Evolutionary conservation across 2,113 vertebrate genomes (phyloP), one percentile per base, ranked within the genome.

Genomic region (Coregonus clupeaformis): DNA sequence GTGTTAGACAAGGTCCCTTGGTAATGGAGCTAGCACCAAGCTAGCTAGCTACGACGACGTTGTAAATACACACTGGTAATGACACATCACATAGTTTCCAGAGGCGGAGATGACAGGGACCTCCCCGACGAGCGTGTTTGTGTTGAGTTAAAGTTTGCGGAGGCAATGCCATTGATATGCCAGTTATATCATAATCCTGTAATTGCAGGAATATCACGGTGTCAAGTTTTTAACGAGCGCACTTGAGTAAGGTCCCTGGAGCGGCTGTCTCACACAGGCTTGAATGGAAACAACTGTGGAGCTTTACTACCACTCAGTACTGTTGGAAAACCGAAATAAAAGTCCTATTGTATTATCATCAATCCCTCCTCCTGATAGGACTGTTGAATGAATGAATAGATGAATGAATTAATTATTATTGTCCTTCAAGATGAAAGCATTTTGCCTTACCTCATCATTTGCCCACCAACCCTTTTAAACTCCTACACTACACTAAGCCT

Each of bases 1-100:
- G 93, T 94, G 94, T 91, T 94, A 89, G 89, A 91, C 73, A 16
- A 81, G 71, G 71, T 86, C 85, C 78, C 84, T 47, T 49, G 77
- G 73, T 84, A 80, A 72, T 74, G 68, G 73, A 29, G 59, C 12
- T 7, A 52, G 49, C 5, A 18, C 49, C 49, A 1, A 52, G 12
- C 14, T 52, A 18, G 49, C 13, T 52, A 52, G 49, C 49, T 52
- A 82, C 77, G 80, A 76, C 65, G 68, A 11, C 63, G 68, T 71
- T 77, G 72, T 80, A 86, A 87, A 87, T 75, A 88, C 65, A 68
- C 76, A 72, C 77, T 63, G 68, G 52, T 85, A 83, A 89, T 84
- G 73, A 80, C 82, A 77, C 71, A 80, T 82, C 79, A 80, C 22
- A 14, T 77, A 69, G 78, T 79, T 69, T 73, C 81, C 80, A 89